Base-by-base conservation (phyloP, 2,113 vertebrate genomes). In the Mellivora capensis region DNA sequence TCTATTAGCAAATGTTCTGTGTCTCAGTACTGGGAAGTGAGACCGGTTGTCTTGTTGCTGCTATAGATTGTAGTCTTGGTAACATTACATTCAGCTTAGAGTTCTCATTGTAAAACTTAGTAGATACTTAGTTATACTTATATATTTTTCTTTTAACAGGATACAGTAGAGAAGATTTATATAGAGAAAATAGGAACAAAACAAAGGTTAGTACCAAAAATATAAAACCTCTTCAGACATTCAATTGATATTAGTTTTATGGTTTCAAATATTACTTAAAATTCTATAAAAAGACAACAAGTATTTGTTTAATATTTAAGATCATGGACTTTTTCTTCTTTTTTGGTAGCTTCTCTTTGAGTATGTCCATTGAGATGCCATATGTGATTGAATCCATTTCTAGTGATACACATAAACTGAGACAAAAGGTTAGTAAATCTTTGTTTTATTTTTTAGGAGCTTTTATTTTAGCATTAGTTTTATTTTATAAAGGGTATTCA, bases 361-460 rank as follows among this genome's bases (percentile, higher is more conserved):
- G 98, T 64, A 97, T 99, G 98, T 99, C 98, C 25, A 91, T 99
- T 69, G 99, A 99, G 97, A 99, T 99, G 99, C 99, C 99, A 0
- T 93, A 98, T 14, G 80, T 98, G 97, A 99, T 99, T 95, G 96
- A 97, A 62, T 76, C 84, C 61, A 98, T 99, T 90, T 62, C 72
- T 6, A 98, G 99, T 94, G 95, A 97, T 90, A 99, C 99, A 67
- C 99, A 99, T 88, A 21, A 96, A 61, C 95, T 99, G 87, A 98
- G 98, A 98, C 98, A 98, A 21, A 99, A 99, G 99, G 99, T 99
- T 95, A 98, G 98, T 96, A 27, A 83, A 79, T 90, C 85, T 93
- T 91, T 49, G 13, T 87, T 37, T 90, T 96, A 74, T 69, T 88
- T 97, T 59, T 49, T 93, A 93, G 59, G 90, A 69, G 37, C 79